These are phyloP conservation scores for Chloroceryle inda DNA, from an alignment of 2,797 vertebrate species.

Conservation along the genomic window DNA sequence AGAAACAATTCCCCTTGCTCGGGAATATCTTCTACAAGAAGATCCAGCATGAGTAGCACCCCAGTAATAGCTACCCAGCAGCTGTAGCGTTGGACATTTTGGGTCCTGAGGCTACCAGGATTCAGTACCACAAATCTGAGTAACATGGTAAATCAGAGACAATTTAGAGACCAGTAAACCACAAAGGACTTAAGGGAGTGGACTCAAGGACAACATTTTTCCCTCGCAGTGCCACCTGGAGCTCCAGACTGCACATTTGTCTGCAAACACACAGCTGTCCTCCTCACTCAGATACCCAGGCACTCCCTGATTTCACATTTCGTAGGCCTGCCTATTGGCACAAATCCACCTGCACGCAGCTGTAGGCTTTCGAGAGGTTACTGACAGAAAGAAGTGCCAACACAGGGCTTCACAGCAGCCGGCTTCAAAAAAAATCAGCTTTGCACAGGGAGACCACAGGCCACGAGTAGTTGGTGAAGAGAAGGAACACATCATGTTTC, in stretches of 20 bases:
- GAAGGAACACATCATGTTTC: rapidly evolving
- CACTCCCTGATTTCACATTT: rapidly evolving
- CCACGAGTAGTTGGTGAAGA: neutral
- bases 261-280: neutral
- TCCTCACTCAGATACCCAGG: neutral
- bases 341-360: neutral
- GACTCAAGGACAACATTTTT: neutral
- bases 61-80: neutral
- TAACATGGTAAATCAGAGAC: neutral
- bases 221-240: rapidly evolving
- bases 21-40: neutral
- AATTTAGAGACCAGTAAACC: neutral
- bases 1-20: neutral
- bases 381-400: neutral
- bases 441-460: neutral
- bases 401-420: neutral
- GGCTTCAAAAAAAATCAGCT: neutral
- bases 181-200: neutral
- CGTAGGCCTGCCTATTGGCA: rapidly evolving
- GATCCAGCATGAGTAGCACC: neutral
- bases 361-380: rapidly evolving
- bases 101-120: neutral
- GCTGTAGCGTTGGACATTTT: neutral
- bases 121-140: neutral
- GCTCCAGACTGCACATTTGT: neutral